Percentiles rank a stretch among this genome's conserved stretches.
These are phyloP conservation scores for Ophiothrix spiculata DNA, from an alignment of 35 echinoderm and acorn worm species.

Conservation along the genomic window DNA sequence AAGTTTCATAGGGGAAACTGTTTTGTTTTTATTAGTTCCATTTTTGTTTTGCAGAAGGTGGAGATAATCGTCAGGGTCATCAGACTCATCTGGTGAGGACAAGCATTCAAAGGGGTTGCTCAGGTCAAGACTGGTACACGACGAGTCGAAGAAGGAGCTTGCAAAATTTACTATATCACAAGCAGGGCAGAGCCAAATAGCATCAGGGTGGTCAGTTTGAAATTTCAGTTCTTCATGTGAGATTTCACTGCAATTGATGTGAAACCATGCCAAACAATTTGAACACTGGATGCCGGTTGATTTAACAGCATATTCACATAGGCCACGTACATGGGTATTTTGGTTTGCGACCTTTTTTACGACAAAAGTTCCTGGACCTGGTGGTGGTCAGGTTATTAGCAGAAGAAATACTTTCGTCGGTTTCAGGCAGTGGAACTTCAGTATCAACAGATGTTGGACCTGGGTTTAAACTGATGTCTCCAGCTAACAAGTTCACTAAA, in stretches of 20 bases:
- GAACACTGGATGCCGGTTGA: slow-evolving; percentile 16
- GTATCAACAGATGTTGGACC: too few species aligned
- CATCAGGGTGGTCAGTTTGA: not conserved
- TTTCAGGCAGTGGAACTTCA: too few species aligned
- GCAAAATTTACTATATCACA: slow-evolving; percentile 14
- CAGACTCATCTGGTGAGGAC: too few species aligned
- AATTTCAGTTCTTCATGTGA: not conserved
- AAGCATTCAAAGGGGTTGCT: not conserved
- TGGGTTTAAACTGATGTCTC: too few species aligned
- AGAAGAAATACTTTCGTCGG: too few species aligned
- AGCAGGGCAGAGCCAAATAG: slow-evolving; percentile 5
- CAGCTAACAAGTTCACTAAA: too few species aligned
- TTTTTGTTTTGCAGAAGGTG: too few species aligned
- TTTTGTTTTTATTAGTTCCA: too few species aligned
- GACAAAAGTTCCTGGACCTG: too few species aligned
- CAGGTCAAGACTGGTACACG: not conserved
- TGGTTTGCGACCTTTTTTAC: slow-evolving; percentile 12
- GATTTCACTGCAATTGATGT: not conserved
- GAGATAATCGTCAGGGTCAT: too few species aligned
- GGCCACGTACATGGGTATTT: slow-evolving; percentile 15
- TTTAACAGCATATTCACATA: slow-evolving; percentile 26
- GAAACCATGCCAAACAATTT: slow-evolving; percentile 6
- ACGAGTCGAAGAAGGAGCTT: not conserved
- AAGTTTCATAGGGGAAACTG: too few species aligned
- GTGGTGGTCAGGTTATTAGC: too few species aligned